phyloP scores from a whole-genome alignment of 2,797 vertebrate species.

The Oreochromis grahami region DNA sequence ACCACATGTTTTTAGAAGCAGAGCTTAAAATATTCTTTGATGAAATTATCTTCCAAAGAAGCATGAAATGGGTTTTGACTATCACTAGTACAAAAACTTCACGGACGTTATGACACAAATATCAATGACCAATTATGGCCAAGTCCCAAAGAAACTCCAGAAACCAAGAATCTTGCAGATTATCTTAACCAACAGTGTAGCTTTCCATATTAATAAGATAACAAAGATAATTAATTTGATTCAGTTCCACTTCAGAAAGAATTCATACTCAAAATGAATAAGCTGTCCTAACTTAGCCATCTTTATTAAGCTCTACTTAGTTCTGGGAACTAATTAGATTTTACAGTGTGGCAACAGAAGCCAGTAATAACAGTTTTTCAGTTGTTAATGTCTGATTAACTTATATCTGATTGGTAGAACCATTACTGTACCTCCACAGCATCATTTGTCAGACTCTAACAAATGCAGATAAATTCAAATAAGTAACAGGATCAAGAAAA shows the following conservation, averaged over 20 bases:
- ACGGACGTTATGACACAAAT: neutral
- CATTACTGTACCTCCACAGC: slow-evolving; percentile 7
- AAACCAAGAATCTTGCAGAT: neutral
- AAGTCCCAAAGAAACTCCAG: neutral
- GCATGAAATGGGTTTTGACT: neutral
- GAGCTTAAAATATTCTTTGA: neutral
- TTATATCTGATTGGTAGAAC: neutral
- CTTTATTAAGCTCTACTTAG: neutral
- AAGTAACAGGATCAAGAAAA: slow-evolving; percentile 47
- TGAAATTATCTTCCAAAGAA: neutral
- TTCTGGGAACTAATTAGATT: neutral
- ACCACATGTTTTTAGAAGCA: neutral
- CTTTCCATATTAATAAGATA: neutral
- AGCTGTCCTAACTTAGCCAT: neutral
- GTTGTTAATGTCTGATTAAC: neutral
- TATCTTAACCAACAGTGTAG: neutral
- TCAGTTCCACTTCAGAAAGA: neutral
- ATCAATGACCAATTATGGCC: neutral
- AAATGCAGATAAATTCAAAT: slow-evolving; percentile 29
- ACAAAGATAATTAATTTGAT: neutral
- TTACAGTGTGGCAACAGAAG: neutral
- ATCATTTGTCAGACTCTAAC: slow-evolving; percentile 8
- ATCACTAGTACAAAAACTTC: neutral
- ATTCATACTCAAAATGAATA: neutral
- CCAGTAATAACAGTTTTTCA: neutral